Percentiles rank a stretch among this genome's conserved stretches.
Conservation (phyloP, 2,888 invertebrate species). For the Tinea trinotella region DNA sequence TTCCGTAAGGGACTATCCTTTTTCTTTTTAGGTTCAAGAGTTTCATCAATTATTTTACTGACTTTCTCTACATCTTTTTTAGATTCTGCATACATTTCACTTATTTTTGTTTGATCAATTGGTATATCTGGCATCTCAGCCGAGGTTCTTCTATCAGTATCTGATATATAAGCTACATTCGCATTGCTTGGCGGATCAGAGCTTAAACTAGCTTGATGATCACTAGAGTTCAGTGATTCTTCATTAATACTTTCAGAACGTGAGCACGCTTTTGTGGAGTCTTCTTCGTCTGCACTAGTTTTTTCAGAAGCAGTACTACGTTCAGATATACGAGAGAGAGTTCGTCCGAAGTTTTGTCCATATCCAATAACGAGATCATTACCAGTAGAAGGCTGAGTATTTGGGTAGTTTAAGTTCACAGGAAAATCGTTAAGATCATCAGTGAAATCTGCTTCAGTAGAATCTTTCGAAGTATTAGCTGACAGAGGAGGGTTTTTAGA, state of each 20-base stretch:
- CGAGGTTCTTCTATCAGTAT: slow-evolving; percentile 83
- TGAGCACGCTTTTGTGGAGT: slow-evolving; percentile 88
- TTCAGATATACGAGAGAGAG: slow-evolving; percentile 89
- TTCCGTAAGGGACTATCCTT: slow-evolving; percentile 40
- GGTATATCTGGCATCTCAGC: slow-evolving; percentile 90
- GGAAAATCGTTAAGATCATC: slow-evolving; percentile 85
- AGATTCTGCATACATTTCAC: slow-evolving; percentile 69
- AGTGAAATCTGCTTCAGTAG: slow-evolving; percentile 77
- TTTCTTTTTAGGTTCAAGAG: slow-evolving; percentile 36
- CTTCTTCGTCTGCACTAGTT: slow-evolving; percentile 84
- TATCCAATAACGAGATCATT: slow-evolving; percentile 81
- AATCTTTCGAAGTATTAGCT: slow-evolving; percentile 65
- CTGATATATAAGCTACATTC: slow-evolving; percentile 82
- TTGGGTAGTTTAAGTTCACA: slow-evolving; percentile 81
- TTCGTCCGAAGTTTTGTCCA: slow-evolving; percentile 82
- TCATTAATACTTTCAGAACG: slow-evolving; percentile 88
- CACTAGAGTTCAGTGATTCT: slow-evolving; percentile 86
- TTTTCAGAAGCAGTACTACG: slow-evolving; percentile 91
- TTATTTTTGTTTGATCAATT: slow-evolving; percentile 77
- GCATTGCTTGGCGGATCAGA: slow-evolving; percentile 87
- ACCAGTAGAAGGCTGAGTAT: slow-evolving; percentile 71
- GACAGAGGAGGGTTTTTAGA: slow-evolving; percentile 63
- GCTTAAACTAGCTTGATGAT: slow-evolving; percentile 87
- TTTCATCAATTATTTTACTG: slow-evolving; percentile 36
- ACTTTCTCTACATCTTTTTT: slow-evolving; percentile 60